Evolutionary conservation across 2,113 vertebrate genomes (phyloP), one percentile per base, ranked within the genome.

Genomic region (Promerops cafer): DNA sequence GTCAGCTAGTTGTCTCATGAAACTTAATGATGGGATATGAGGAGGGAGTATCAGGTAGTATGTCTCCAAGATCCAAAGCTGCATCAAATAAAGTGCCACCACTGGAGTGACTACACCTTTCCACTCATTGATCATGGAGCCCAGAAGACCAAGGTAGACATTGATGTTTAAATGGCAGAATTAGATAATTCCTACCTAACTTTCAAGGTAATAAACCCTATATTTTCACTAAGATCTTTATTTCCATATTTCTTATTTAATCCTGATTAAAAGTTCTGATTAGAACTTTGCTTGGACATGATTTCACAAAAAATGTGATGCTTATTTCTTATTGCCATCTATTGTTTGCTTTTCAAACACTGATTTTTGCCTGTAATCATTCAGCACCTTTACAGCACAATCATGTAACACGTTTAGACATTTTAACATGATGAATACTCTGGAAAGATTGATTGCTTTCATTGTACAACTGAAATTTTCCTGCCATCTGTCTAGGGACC

Each of bases 331-430:
- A 74, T 69, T 95, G 52, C 37, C 33, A 78, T 96, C 76, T 94
- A 94, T 91, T 96, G 70, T 92, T 97, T 97, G 56, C 65, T 92
- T 95, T 96, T 97, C 86, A 94, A 96, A 95, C 91, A 39, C 31
- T 78, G 86, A 94, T 91, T 96, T 97, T 90, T 96, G 61, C 39
- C 83, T 93, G 76, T 75, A 59, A 93, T 75, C 44, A 93, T 76
- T 89, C 87, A 94, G 77, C 87, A 30, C 27, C 40, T 88, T 93
- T 81, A 66, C 5, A 28, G 75, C 33, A 83, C 71, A 95, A 88
- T 97, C 69, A 44, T 71, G 54, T 92, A 96, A 96, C 54, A 93
- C 50, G 66, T 88, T 88, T 45, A 85, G 72, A 90, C 27, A 89
- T 82, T 97, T 96, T 80, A 93, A 96, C 50, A 33, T 90, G 65